Evolutionary conservation across 2,113 vertebrate genomes (phyloP), one percentile per base, ranked within the genome.

Genomic region (Tragelaphus scriptus): DNA sequence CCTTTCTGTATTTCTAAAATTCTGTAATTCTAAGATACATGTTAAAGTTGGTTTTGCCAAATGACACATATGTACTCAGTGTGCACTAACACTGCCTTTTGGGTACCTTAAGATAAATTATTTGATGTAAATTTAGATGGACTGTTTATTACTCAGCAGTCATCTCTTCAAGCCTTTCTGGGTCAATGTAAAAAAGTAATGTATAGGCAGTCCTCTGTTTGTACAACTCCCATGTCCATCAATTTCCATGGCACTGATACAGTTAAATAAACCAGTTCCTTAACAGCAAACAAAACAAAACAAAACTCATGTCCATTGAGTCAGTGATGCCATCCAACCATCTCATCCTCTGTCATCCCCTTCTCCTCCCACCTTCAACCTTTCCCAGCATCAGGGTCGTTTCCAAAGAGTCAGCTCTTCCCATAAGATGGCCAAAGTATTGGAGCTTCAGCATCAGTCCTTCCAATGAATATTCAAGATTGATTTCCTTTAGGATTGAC

Each of bases 1-100:
- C 1, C 44, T 71, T 58, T 82, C 36, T 59, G 36, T 88, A 1
- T 81, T 79, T 91, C 77, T 85, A 58, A 92, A 96, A 58, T 84
- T 88, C 81, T 96, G 7, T 94, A 28, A 40, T 63, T 97, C 47
- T 96, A 25, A 82, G 44, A 25, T 87, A 81, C 7, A 86, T 53
- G 95, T 94, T 88, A 89, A 96, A 88, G n/a, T 2, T 79, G 10
- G 17, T 58, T 77, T 77, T n/a, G 12, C 88, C 85, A 44, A 68
- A 10, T 88, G 95, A 86, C 49, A 59, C 94, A 1, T 10, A 2
- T 30, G 1, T 0, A 2, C 17, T 47, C 0, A 2, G 0, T 6
- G 0, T 30, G 2, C 0, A 0, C 3, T 56, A 25, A n/a, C 32
- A 30, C n/a, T 65, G 49, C 44, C 17, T 80, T 51, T 28, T 3